Percentiles rank a stretch among this genome's conserved stretches.
Conservation (phyloP, 2,113 vertebrate genomes). For the Brachypodius melanocephalos region DNA sequence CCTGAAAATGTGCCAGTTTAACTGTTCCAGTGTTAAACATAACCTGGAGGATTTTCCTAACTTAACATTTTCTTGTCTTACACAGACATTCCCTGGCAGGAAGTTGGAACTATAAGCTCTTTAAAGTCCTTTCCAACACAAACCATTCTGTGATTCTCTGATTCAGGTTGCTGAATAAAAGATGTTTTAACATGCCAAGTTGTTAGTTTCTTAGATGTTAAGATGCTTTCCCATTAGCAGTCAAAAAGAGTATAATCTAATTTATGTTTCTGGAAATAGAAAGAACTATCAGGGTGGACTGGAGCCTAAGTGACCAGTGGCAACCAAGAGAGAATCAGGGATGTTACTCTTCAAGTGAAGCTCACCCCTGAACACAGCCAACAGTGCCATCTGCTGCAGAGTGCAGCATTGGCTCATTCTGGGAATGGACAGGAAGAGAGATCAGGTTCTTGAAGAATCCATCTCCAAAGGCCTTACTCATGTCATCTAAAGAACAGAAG, state of each 20-base stretch:
- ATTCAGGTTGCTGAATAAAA: neutral
- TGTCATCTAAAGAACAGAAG: neutral
- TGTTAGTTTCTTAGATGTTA: neutral
- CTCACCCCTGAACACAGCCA: neutral
- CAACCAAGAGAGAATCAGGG: neutral
- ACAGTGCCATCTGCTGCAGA: slow-evolving; percentile 41
- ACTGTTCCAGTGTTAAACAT: neutral
- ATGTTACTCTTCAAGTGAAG: neutral
- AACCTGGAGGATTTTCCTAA: neutral
- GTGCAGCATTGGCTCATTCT: neutral
- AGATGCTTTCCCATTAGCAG: neutral
- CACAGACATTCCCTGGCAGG: neutral
- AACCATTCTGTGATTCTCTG: neutral
- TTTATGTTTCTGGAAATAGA: neutral
- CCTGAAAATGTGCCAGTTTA: neutral
- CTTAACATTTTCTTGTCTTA: neutral
- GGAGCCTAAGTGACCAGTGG: neutral
- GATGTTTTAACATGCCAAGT: neutral
- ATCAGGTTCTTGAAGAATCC: neutral
- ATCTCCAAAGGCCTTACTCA: neutral
- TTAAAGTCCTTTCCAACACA: neutral
- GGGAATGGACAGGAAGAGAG: neutral
- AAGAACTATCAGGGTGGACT: neutral
- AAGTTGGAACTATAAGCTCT: neutral
- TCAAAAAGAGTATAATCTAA: neutral